These are phyloP conservation scores for Chrysolina oricalcia DNA, from an alignment of 2,888 invertebrate species.

Conservation along the genomic window DNA sequence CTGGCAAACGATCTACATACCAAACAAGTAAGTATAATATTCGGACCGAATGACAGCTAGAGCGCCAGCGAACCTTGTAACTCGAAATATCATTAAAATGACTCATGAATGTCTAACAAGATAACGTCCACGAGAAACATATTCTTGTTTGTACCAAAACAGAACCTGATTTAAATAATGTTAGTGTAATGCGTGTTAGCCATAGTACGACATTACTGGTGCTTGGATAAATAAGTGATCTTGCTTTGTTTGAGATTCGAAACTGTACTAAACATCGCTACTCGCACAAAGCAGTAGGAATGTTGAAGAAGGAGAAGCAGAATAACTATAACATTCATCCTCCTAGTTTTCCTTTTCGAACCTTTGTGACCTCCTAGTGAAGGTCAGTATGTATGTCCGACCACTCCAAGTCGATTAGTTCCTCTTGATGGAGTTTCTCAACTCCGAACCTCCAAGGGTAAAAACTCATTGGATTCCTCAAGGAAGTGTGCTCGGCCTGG, in stretches of 20 bases:
- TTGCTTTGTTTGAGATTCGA: slow-evolving; percentile 40
- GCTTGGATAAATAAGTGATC: slow-evolving; percentile 40
- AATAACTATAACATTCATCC: neutral
- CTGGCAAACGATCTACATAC: too few species aligned
- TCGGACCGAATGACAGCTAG: neutral
- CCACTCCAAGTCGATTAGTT: too few species aligned
- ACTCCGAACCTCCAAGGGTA: neutral
- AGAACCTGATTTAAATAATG: slow-evolving; percentile 51
- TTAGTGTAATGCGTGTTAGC: slow-evolving; percentile 46
- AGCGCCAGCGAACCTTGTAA: slow-evolving; percentile 15
- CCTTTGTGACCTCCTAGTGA: too few species aligned
- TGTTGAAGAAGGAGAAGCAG: neutral
- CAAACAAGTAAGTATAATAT: neutral
- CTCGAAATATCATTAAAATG: slow-evolving; percentile 33
- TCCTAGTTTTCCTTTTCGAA: too few species aligned
- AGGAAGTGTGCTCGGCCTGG: too few species aligned
- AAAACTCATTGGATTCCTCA: too few species aligned
- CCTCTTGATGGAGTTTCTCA: too few species aligned
- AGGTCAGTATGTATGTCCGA: too few species aligned
- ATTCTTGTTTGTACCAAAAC: slow-evolving; percentile 47
- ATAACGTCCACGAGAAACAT: slow-evolving; percentile 42
- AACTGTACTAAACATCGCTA: slow-evolving; percentile 27
- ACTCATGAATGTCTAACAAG: slow-evolving; percentile 42
- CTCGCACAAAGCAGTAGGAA: slow-evolving; percentile 31
- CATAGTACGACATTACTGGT: slow-evolving; percentile 45